These are phyloP conservation scores for Drosophila greeni DNA, from an alignment of 2,888 invertebrate genomes.

Conservation along the genomic window DNA sequence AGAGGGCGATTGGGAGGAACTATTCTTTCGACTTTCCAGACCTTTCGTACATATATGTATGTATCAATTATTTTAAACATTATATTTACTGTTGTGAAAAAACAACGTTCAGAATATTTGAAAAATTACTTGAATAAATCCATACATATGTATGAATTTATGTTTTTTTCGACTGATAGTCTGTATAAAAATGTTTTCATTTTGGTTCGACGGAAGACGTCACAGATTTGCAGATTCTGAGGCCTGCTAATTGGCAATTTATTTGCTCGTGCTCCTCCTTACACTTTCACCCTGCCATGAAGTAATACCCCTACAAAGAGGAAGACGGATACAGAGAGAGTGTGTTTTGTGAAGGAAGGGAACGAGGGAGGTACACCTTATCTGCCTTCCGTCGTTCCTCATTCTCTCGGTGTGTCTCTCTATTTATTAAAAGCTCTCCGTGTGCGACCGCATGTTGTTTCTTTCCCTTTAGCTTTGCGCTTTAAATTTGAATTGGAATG, in stretches of 20 bases:
- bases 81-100: too few relatives aligned
- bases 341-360: background rate
- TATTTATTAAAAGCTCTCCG: conserved; percentile 34
- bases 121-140: background rate
- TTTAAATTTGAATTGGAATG: conserved; percentile 35
- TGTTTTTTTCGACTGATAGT: background rate
- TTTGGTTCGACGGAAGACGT: background rate
- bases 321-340: background rate
- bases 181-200: background rate
- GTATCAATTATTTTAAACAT: background rate
- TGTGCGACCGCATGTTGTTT: conserved; percentile 39
- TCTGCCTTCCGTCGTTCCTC: conserved; percentile 15
- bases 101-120: too few relatives aligned
- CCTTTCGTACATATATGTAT: background rate
- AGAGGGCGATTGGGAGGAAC: background rate
- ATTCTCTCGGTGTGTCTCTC: conserved; percentile 14
- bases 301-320: conserved; percentile 50
- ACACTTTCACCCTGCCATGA: conserved; percentile 47
- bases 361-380: conserved; percentile 5
- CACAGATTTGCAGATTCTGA: background rate
- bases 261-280: conserved; percentile 5
- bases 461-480: conserved; percentile 15
- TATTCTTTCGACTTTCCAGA: conserved; percentile 1
- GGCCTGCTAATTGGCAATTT: conserved; percentile 10
- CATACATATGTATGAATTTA: background rate